Evolutionary conservation across 2,797 vertebrate species (phyloP).

Genomic region (Gymnopithys bicolor): DNA sequence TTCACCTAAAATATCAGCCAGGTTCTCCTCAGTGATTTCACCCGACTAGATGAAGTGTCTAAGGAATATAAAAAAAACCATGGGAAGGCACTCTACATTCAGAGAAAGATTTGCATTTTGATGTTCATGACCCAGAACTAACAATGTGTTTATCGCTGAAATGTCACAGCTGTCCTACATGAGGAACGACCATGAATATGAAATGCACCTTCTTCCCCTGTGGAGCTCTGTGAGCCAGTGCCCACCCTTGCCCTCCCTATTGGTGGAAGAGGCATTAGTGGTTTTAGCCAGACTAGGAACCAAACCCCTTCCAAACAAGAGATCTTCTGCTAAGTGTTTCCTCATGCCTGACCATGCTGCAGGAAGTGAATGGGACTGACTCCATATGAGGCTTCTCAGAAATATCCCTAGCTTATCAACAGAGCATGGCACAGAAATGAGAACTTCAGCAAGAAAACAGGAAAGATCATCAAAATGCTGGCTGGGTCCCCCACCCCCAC

Average conservation of each 20-base stretch:
- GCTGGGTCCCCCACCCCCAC: not conserved
- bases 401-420: not conserved
- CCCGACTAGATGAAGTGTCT: not conserved
- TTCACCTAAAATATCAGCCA: not conserved
- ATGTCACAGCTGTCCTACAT: not conserved
- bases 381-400: not conserved
- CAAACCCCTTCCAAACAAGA: not conserved
- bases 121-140: not conserved
- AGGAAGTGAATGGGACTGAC: not conserved
- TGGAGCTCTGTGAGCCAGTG: not conserved
- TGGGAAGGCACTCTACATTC: not conserved
- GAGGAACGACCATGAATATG: not conserved
- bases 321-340: not conserved
- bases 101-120: not conserved
- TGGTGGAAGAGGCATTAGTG: not conserved
- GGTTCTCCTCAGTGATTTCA: not conserved
- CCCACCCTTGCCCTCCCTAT: not conserved
- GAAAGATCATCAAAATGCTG: not conserved
- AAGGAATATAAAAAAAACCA: not conserved
- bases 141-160: not conserved
- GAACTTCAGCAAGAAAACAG: slow-evolving; percentile 14
- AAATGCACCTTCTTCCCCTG: not conserved
- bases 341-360: not conserved
- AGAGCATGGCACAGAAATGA: not conserved
- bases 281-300: not conserved